Conservation (phyloP, 2,888 invertebrate species). For the Stenurella melanura region DNA sequence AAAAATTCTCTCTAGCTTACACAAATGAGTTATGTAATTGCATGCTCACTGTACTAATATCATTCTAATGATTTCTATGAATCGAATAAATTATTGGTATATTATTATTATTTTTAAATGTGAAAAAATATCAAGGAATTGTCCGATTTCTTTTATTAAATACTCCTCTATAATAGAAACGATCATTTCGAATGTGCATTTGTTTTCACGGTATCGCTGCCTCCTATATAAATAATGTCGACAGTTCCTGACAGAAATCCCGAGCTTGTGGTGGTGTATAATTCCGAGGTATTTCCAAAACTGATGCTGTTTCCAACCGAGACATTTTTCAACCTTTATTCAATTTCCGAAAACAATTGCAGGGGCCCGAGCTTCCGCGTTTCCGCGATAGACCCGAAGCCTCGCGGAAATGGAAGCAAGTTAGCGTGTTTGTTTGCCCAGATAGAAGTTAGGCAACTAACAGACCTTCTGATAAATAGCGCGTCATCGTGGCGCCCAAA, state of each 20-base stretch:
- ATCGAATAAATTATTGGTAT: too few species aligned
- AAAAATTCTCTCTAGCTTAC: too few species aligned
- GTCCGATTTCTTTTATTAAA: too few species aligned
- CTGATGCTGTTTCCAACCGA: constrained; percentile 55
- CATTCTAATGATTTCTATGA: too few species aligned
- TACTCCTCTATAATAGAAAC: not conserved
- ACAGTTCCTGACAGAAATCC: constrained; percentile 18
- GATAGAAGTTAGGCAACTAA: constrained; percentile 51
- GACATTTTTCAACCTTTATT: constrained; percentile 73
- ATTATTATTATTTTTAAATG: too few species aligned
- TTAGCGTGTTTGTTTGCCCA: constrained; percentile 64
- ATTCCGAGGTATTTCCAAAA: constrained; percentile 52
- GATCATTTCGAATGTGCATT: constrained; percentile 5
- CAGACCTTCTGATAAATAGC: constrained; percentile 59
- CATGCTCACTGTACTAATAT: too few species aligned
- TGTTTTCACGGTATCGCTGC: not conserved
- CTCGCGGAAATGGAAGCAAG: constrained; percentile 65
- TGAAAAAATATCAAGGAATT: too few species aligned
- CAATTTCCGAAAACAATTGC: constrained; percentile 75
- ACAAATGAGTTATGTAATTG: too few species aligned
- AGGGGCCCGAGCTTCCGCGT: constrained; percentile 55
- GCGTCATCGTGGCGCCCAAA: constrained; percentile 64
- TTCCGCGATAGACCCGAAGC: constrained; percentile 51
- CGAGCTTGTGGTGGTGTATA: constrained; percentile 25
- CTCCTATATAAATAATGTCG: constrained; percentile 19